Evolutionary conservation across 2,797 vertebrate species (phyloP).

Genomic region (Sebastes vulpes): DNA sequence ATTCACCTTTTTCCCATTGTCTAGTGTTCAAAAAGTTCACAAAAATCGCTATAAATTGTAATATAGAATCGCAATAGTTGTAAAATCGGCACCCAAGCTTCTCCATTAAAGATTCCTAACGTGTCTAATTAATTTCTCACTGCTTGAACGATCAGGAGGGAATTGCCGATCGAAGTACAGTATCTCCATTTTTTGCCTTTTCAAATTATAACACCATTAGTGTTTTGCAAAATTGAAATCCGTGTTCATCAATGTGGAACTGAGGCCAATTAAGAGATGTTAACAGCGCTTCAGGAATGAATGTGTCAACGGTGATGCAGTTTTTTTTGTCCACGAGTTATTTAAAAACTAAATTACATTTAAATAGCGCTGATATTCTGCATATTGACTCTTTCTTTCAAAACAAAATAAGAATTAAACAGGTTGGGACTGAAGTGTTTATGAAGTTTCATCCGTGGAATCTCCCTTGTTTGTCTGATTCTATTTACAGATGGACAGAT

Average conservation of each 20-base stretch:
- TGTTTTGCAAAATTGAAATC: conserved; percentile 41
- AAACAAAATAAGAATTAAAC: neutral
- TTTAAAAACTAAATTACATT: neutral
- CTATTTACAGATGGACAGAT: conserved; percentile 42
- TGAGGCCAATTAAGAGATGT: conserved; percentile 53
- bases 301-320: neutral
- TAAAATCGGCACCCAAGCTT: neutral
- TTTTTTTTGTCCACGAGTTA: neutral
- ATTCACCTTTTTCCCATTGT: too few relatives aligned
- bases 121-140: conserved; percentile 54
- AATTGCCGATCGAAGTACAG: conserved; percentile 32
- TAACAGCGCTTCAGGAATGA: conserved; percentile 25
- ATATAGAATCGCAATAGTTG: too few relatives aligned
- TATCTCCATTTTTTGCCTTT: conserved; percentile 33
- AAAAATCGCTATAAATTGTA: too few relatives aligned
- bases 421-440: neutral
- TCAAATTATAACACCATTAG: conserved; percentile 38
- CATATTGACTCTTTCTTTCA: neutral
- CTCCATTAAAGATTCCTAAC: conserved; percentile 28
- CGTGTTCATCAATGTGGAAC: conserved; percentile 43
- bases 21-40: too few relatives aligned
- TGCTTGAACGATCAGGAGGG: conserved; percentile 32
- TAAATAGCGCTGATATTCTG: neutral
- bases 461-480: conserved; percentile 2
- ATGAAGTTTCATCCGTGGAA: neutral